Percentiles rank a stretch among this genome's conserved stretches.
phyloP scores from a whole-genome alignment of 2,113 vertebrate species.

The Holacanthus passer region DNA sequence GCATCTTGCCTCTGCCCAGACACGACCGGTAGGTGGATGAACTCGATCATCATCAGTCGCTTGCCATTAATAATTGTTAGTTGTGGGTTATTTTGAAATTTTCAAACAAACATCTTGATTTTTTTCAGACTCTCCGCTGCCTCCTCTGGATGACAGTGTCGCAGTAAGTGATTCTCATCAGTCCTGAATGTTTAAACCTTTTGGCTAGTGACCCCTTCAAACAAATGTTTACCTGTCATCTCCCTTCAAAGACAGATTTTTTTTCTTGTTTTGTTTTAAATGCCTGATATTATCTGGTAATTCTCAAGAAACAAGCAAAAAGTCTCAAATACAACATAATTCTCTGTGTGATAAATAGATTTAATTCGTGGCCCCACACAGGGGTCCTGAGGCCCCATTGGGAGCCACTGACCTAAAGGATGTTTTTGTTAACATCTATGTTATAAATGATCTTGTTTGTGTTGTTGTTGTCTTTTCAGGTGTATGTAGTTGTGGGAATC shows the following conservation, averaged over 20 bases:
- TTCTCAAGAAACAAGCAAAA: neutral
- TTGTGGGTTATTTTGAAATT: neutral
- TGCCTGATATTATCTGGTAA: neutral
- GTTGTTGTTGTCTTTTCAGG: conserved; percentile 79
- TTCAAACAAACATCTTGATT: neutral
- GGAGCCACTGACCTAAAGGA: neutral
- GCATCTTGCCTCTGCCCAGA: conserved; percentile 49
- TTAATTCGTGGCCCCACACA: neutral
- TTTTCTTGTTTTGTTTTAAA: neutral
- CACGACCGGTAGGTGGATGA: conserved; percentile 61
- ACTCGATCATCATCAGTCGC: neutral
- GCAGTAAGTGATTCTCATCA: conserved; percentile 72
- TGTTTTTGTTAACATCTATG: neutral
- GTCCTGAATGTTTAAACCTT: neutral
- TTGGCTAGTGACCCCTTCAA: neutral
- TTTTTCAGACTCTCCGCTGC: conserved; percentile 65
- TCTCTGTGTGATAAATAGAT: too few relatives aligned
- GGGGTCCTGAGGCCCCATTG: neutral
- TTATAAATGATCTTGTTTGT: neutral
- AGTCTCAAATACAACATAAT: too few relatives aligned
- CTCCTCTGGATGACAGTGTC: conserved; percentile 76
- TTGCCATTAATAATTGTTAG: neutral
- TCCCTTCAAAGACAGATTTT: neutral
- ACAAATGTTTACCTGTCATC: neutral
- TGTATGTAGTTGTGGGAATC: conserved; percentile 96